Conservation (phyloP, 2,113 vertebrate genomes). For the Monopterus albus region DNA sequence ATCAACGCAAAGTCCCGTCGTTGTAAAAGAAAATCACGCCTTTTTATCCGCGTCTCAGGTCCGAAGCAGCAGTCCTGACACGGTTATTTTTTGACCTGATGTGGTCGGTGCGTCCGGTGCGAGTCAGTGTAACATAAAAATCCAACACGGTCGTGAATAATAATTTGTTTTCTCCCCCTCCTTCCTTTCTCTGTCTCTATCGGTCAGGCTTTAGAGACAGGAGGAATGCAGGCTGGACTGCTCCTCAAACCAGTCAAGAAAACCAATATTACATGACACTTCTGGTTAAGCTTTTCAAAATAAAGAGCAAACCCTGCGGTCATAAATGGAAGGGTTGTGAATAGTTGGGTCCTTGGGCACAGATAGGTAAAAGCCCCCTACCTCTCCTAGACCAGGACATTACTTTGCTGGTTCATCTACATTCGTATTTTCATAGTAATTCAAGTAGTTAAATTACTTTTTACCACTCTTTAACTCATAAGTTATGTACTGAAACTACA, state of each 20-base stretch:
- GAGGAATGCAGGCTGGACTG: conserved; percentile 83
- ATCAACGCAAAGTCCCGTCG: conserved; percentile 28
- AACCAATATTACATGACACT: accelerated
- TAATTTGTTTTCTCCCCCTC: conserved; percentile 67
- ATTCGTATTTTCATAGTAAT: too few relatives aligned
- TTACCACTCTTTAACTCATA: too few relatives aligned
- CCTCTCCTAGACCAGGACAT: too few relatives aligned
- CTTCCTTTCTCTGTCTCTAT: conserved; percentile 71
- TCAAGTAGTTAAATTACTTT: too few relatives aligned
- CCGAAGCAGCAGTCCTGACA: conserved; percentile 37
- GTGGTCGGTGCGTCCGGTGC: conserved; percentile 41
- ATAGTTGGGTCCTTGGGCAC: too few relatives aligned
- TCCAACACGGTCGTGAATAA: conserved; percentile 73
- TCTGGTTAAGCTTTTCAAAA: conserved; percentile 54
- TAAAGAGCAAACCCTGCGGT: too few relatives aligned
- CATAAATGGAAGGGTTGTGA: too few relatives aligned
- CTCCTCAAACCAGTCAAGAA: conserved; percentile 21
- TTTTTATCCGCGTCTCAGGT: conserved; percentile 40
- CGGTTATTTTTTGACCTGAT: conserved; percentile 31
- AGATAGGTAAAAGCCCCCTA: too few relatives aligned
- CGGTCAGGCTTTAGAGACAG: conserved; percentile 77
- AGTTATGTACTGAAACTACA: too few relatives aligned
- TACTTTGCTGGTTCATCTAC: too few relatives aligned
- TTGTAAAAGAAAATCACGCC: conserved; percentile 16
- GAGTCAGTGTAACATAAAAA: conserved; percentile 62